Evolutionary conservation across 2,113 vertebrate genomes (phyloP).

Genomic region (Hylia prasina): DNA sequence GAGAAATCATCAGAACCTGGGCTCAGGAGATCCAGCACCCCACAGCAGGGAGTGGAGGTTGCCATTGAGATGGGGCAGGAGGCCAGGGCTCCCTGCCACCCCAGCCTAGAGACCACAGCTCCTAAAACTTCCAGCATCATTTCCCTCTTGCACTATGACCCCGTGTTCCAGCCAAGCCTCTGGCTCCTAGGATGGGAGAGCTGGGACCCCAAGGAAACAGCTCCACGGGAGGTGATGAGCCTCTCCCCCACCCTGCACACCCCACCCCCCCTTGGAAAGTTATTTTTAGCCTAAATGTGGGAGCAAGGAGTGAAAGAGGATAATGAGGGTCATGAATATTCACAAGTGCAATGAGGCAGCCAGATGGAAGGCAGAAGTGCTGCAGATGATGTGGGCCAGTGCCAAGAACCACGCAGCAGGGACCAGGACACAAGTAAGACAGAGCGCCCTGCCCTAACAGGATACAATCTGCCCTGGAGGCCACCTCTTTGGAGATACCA

Average conservation of each 20-base stretch:
- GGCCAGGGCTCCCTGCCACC: rapidly evolving
- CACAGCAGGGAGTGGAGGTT: background rate
- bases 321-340: slow-evolving; percentile 68
- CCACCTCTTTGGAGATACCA: background rate
- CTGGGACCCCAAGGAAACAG: background rate
- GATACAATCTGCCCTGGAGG: background rate
- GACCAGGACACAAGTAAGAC: background rate
- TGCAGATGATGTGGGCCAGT: slow-evolving; percentile 65
- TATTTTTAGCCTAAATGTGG: slow-evolving; percentile 65
- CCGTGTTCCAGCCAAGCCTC: background rate
- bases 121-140: background rate
- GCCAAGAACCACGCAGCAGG: slow-evolving; percentile 28
- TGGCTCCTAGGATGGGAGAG: background rate
- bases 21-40: background rate
- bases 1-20: background rate
- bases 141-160: background rate
- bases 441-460: background rate
- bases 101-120: background rate
- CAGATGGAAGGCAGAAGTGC: slow-evolving; percentile 66
- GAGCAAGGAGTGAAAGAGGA: slow-evolving; percentile 53
- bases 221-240: background rate
- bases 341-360: slow-evolving; percentile 43
- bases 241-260: rapidly evolving
- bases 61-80: background rate
- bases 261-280: slow-evolving; percentile 15